Evolutionary conservation across 2,113 vertebrate genomes (phyloP).

Genomic region (Plecotus auritus): DNA sequence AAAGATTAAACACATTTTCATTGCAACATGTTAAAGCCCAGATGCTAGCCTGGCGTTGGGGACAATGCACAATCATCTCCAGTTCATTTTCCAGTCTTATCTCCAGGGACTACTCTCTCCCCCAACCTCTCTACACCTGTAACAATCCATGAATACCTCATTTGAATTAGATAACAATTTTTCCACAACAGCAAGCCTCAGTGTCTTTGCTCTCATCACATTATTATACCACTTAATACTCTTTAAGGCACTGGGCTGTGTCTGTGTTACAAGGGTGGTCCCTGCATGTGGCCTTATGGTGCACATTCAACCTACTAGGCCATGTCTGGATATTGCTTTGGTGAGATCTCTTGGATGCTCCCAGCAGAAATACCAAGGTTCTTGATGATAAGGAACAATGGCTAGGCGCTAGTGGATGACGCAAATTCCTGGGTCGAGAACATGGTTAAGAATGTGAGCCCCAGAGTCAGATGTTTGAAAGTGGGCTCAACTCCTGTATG

Average conservation of each 20-base stretch:
- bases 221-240: neutral
- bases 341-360: accelerated
- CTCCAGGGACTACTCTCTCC: neutral
- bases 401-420: neutral
- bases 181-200: neutral
- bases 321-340: neutral
- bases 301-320: neutral
- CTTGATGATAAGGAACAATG: neutral
- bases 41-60: neutral
- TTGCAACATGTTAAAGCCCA: neutral
- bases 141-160: neutral
- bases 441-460: neutral
- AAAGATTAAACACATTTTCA: neutral
- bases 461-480: neutral
- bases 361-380: neutral
- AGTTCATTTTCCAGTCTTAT: neutral
- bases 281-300: neutral
- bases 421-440: neutral
- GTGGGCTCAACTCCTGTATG: neutral
- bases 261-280: neutral
- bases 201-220: neutral
- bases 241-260: neutral
- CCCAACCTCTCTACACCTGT: neutral
- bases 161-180: neutral
- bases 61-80: neutral